A percentile compares a stretch with the other conserved stretches of the same genome.
Evolutionary conservation across 2,888 invertebrate genomes (phyloP).

Genomic region (Watsonalla cultraria): DNA sequence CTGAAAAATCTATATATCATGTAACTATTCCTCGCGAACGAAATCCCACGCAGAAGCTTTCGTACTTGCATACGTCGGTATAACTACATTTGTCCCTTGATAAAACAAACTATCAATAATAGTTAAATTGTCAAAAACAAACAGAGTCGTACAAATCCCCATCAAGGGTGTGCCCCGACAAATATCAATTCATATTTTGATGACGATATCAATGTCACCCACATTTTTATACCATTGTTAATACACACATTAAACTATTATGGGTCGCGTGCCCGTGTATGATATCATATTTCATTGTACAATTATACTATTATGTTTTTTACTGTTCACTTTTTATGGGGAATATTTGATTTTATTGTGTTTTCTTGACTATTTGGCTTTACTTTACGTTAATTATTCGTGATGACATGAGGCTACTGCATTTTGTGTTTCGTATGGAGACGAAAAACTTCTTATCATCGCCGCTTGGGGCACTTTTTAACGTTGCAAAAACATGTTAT

Average conservation of each 20-base stretch:
- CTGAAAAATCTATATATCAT: too few relatives aligned
- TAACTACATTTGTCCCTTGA: background rate
- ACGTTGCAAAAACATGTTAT: too few relatives aligned
- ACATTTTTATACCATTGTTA: slow-evolving; percentile 67
- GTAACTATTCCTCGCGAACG: too few relatives aligned
- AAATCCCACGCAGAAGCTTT: too few relatives aligned
- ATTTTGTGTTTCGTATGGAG: too few relatives aligned
- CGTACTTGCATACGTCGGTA: background rate
- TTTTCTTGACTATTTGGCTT: too few relatives aligned
- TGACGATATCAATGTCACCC: slow-evolving; percentile 75
- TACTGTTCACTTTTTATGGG: slow-evolving; percentile 40
- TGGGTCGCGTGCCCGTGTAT: slow-evolving; percentile 64
- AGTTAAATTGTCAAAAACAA: slow-evolving; percentile 55
- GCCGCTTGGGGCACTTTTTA: too few relatives aligned
- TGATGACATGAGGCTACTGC: too few relatives aligned
- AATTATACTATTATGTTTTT: slow-evolving; percentile 54
- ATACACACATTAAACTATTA: slow-evolving; percentile 77
- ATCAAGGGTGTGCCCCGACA: slow-evolving; percentile 48
- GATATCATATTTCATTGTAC: slow-evolving; percentile 65
- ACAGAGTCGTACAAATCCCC: slow-evolving; percentile 53
- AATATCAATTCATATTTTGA: slow-evolving; percentile 77
- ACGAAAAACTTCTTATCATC: too few relatives aligned
- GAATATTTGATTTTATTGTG: slow-evolving; percentile 12
- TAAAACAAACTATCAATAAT: slow-evolving; percentile 39
- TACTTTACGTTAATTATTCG: too few relatives aligned